Percentiles rank a stretch among this genome's conserved stretches.
phyloP scores from a whole-genome alignment of 2,888 invertebrate genomes.

The Saturnia pavonia region DNA sequence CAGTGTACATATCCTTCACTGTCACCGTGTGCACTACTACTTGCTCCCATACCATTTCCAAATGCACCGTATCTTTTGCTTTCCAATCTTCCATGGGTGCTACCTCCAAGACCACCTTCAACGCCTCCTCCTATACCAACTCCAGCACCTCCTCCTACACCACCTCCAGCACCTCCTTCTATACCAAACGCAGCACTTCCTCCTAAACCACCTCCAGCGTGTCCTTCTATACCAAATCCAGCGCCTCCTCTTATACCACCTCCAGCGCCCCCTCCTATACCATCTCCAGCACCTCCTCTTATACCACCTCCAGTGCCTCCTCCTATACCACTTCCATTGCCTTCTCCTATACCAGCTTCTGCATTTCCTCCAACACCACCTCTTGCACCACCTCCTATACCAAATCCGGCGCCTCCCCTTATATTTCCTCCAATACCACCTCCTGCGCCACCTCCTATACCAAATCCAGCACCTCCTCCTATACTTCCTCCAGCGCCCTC shows the following conservation, averaged over 20 bases:
- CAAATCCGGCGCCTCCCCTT: constrained; percentile 15
- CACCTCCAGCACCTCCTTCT: constrained; percentile 26
- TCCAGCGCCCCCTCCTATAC: constrained; percentile 32
- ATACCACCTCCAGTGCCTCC: constrained; percentile 22
- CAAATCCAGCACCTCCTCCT: constrained; percentile 22
- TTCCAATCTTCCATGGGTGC: too few species aligned
- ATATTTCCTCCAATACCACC: constrained; percentile 16
- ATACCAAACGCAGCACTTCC: constrained; percentile 26
- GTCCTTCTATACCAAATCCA: constrained; percentile 64
- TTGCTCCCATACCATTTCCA: too few species aligned
- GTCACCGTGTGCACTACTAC: too few species aligned
- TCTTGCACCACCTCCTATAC: constrained; percentile 32
- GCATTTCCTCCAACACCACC: constrained; percentile 30
- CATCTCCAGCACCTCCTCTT: constrained; percentile 15
- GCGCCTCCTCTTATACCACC: constrained; percentile 38
- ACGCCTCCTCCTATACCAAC: too few species aligned
- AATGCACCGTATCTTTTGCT: too few species aligned
- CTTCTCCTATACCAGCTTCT: too few species aligned
- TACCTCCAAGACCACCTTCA: too few species aligned
- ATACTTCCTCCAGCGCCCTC: constrained; percentile 22
- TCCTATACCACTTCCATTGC: constrained; percentile 21
- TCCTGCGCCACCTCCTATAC: constrained; percentile 18
- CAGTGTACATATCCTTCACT: too few species aligned
- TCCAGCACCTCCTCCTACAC: too few species aligned
- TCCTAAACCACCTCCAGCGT: constrained; percentile 62